Evolutionary conservation across 2,797 vertebrate genomes (phyloP), one percentile per base, ranked within the genome.

Genomic region (Valencia hispanica): DNA sequence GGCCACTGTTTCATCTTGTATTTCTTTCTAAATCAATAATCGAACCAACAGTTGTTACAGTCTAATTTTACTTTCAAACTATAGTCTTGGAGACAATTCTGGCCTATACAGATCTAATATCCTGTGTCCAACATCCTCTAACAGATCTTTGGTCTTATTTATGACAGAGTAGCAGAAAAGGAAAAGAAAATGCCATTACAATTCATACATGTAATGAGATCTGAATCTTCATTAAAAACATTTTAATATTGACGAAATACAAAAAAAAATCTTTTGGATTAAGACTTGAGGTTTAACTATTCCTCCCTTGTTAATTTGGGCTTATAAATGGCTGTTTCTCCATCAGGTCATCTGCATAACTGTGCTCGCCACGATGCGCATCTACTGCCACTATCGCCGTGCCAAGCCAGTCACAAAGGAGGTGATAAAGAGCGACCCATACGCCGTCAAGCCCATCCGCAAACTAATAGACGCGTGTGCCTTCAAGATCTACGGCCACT

Each of bases 401-500:
- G 94, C 92, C 45, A 99, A 99, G 84, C 96, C 98, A 0, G 94
- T 99, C 78, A 99, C 97, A 75, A 94, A 96, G 81, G 97, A 99
- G 65, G 96, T 99, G 57, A 95, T 99, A 85, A 86, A 94, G 84
- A 96, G 96, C 0, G 97, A 99, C 91, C 98, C 98, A 0, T 99
- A 99, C 0, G 96, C 97, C 0, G 88, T 99, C 63, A 97, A 97
- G 87, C 97, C 97, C 2, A 90, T 99, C 66, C 96, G 98, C 72
- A 97, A 97, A 86, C 94, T 99, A 86, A 98, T 99, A 0, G 98
- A 99, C 0, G 97, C 96, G 68, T 98, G 96, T 0, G 98, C 98
- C 1, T 99, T 99, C 94, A 96, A 97, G 81, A 97, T 98, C 87
- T 99, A 99, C 0, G 97, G 97, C 84, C 98, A 99, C 94, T 99